These are phyloP conservation scores for Carpatolechia fugitivella DNA, from an alignment of 2,888 invertebrate genomes.

Conservation along the genomic window DNA sequence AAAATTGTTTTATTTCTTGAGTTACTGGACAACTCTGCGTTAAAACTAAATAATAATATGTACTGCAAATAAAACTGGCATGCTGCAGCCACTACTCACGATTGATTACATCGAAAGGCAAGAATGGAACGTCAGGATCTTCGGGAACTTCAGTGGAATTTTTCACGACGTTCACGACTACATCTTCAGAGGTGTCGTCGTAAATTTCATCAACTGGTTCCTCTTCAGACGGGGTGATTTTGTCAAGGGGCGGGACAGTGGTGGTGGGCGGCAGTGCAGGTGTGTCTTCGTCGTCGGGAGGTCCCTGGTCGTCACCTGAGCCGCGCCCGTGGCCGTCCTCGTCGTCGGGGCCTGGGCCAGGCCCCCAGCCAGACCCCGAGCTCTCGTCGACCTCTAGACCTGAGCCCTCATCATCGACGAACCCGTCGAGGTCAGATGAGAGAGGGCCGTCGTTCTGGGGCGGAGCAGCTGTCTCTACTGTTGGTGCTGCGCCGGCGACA, in stretches of 20 bases:
- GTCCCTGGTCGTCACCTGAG: slow-evolving; percentile 62
- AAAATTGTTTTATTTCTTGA: no score
- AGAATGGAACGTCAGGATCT: slow-evolving; percentile 15
- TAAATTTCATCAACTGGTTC: no score
- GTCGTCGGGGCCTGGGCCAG: slow-evolving; percentile 86
- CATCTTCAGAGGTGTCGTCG: slow-evolving; percentile 20
- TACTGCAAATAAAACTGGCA: slow-evolving; percentile 70
- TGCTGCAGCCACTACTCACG: slow-evolving; percentile 77
- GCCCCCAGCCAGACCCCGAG: slow-evolving; percentile 90
- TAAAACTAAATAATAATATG: slow-evolving; percentile 42
- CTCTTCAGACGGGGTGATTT: no score
- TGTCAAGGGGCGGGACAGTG: slow-evolving; percentile 20
- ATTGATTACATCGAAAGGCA: slow-evolving; percentile 61
- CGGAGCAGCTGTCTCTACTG: slow-evolving; percentile 49
- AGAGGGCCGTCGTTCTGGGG: slow-evolving; percentile 67
- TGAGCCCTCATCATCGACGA: slow-evolving; percentile 87
- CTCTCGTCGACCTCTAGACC: slow-evolving; percentile 90
- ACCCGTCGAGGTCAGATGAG: slow-evolving; percentile 80
- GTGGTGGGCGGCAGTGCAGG: slow-evolving; percentile 24
- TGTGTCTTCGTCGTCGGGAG: slow-evolving; percentile 68
- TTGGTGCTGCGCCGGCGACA: slow-evolving; percentile 47
- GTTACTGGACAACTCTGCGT: slow-evolving; percentile 26
- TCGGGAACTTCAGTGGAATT: background rate
- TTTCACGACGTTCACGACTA: slow-evolving; percentile 26
- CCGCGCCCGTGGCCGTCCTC: slow-evolving; percentile 77